These are phyloP conservation scores for Bombus terrestris DNA, from an alignment of 1,140 invertebrate species.

Conservation along the genomic window DNA sequence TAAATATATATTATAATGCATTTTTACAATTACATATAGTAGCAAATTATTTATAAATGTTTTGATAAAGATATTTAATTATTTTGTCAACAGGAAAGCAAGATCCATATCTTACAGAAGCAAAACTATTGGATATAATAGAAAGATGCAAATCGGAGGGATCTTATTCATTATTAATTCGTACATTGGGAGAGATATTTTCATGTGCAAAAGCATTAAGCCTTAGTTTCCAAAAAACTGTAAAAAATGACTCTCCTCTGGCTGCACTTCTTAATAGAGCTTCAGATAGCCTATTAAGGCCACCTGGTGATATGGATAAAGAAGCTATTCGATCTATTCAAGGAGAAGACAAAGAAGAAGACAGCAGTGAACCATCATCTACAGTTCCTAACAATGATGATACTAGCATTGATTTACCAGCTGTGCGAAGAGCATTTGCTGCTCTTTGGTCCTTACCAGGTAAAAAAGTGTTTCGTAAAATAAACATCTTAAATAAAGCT, in stretches of 20 bases:
- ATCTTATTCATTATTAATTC: constrained; percentile 86
- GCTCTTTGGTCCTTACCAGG: constrained; percentile 83
- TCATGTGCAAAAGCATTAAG: constrained; percentile 88
- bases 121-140: constrained; percentile 86
- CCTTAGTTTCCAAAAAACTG: constrained; percentile 86
- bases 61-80: constrained; percentile 18
- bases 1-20: neutral
- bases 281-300: constrained; percentile 77
- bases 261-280: constrained; percentile 82
- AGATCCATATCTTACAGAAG: constrained; percentile 86
- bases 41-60: neutral
- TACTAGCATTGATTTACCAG: constrained; percentile 84
- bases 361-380: constrained; percentile 85
- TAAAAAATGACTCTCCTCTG: constrained; percentile 79
- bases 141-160: constrained; percentile 85
- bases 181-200: constrained; percentile 88
- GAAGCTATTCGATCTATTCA: constrained; percentile 88
- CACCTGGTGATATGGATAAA: constrained; percentile 84
- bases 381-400: constrained; percentile 82
- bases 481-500: neutral
- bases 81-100: constrained; percentile 75
- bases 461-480: constrained; percentile 68
- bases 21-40: neutral
- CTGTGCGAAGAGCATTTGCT: constrained; percentile 86
- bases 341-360: constrained; percentile 93